Conservation (phyloP, 2,797 vertebrate genomes). For the Margarornis squamiger region DNA sequence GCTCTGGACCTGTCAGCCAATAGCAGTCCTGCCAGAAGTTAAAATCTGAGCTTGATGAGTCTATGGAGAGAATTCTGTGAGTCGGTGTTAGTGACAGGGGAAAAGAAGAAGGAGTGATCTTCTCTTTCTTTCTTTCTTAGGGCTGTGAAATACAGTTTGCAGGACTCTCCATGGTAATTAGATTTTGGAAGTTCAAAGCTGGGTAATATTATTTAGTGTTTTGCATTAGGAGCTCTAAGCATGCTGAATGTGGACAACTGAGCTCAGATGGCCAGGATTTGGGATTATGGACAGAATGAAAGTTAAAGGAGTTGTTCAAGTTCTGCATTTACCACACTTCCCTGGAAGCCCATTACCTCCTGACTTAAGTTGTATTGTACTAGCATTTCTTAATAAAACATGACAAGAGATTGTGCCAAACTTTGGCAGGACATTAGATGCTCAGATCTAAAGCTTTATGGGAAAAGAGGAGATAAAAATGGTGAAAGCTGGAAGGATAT, state of each 20-base stretch:
- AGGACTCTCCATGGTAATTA: background rate
- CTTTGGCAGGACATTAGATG: background rate
- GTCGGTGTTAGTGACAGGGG: background rate
- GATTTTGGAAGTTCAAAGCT: background rate
- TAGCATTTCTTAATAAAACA: slow-evolving; percentile 15
- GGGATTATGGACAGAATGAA: background rate
- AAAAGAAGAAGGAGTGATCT: background rate
- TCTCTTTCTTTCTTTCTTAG: background rate
- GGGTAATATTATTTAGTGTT: background rate
- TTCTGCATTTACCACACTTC: background rate
- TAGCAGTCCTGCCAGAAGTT: background rate
- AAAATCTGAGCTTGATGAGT: background rate
- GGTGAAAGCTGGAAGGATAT: background rate
- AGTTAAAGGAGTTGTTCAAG: background rate
- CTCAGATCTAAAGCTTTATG: background rate
- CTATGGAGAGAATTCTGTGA: background rate
- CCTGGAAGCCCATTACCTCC: background rate
- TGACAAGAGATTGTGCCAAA: background rate
- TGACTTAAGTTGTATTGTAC: background rate
- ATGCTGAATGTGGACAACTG: background rate
- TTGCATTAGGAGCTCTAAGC: background rate
- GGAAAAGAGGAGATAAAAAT: background rate
- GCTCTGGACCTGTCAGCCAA: background rate
- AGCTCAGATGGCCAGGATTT: background rate
- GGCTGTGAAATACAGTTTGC: background rate